A percentile compares a stretch with the other conserved stretches of the same genome.
phyloP scores from a whole-genome alignment of 2,888 invertebrate genomes.

The Ommatoiulus sabulosus region DNA sequence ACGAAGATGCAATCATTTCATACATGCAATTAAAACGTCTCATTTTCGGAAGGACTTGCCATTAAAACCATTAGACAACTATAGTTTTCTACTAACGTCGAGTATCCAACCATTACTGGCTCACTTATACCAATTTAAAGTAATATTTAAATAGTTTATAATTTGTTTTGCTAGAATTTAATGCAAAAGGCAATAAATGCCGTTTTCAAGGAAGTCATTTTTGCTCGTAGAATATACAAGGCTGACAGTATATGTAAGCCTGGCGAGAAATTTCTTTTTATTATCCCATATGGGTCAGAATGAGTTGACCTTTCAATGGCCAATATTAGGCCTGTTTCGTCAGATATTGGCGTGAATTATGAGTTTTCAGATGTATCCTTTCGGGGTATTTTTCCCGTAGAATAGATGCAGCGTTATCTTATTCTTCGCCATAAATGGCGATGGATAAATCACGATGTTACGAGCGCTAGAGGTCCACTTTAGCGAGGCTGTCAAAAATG shows the following conservation, averaged over 20 bases:
- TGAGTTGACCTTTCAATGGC: constrained; percentile 19
- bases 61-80: too few relatives aligned
- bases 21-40: too few relatives aligned
- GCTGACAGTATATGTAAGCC: too few relatives aligned
- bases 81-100: too few relatives aligned
- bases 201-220: background rate
- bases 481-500: constrained; percentile 18
- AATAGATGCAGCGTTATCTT: constrained; percentile 48
- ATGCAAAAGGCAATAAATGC: too few relatives aligned
- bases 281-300: background rate
- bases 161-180: too few relatives aligned
- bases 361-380: constrained; percentile 48
- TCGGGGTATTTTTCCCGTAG: constrained; percentile 13
- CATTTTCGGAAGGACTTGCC: too few relatives aligned
- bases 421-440: background rate
- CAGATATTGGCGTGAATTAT: constrained; percentile 43
- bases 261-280: background rate
- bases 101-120: too few relatives aligned
- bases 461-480: constrained; percentile 42
- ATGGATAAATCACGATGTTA: constrained; percentile 44
- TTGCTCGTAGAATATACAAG: background rate
- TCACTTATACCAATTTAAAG: too few relatives aligned
- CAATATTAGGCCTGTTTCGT: constrained; percentile 13
- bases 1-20: too few relatives aligned
- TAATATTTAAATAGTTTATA: too few relatives aligned